A percentile compares a stretch with the other conserved stretches of the same genome.
These are phyloP conservation scores for Pithecia hirsuta DNA, from an alignment of 2,797 vertebrate genomes.

Conservation along the genomic window DNA sequence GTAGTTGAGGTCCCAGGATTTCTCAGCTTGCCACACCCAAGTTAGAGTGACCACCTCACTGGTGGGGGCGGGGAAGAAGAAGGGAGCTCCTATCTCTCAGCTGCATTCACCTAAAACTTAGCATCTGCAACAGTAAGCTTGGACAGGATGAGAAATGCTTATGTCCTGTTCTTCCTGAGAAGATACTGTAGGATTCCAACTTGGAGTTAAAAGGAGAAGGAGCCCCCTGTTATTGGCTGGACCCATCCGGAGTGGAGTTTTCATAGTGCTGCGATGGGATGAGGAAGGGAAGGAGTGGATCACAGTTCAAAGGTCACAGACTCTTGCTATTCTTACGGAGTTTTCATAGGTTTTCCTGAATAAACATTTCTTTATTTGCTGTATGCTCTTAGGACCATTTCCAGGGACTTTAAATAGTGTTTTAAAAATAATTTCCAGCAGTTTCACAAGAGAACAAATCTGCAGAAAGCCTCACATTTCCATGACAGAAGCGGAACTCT, in stretches of 20 bases:
- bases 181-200: background rate
- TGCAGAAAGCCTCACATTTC: background rate
- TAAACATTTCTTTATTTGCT: conserved; percentile 36
- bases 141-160: background rate
- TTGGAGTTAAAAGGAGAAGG: too few relatives aligned
- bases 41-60: background rate
- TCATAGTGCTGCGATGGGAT: background rate
- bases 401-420: conserved; percentile 2
- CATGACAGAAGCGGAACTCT: background rate
- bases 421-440: conserved; percentile 18
- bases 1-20: background rate
- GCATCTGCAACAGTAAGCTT: background rate
- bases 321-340: background rate
- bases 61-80: background rate
- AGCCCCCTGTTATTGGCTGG: background rate
- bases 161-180: background rate
- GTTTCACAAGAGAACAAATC: background rate
- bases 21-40: background rate
- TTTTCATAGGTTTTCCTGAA: conserved; percentile 47
- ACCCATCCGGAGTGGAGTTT: background rate
- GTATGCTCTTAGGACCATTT: conserved; percentile 11
- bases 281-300: background rate
- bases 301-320: background rate
- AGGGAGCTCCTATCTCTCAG: background rate
- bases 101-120: background rate